A percentile compares a stretch with the other conserved stretches of the same genome.
Evolutionary conservation across 1,140 invertebrate genomes (phyloP).

Genomic region (Leucophenga varia): DNA sequence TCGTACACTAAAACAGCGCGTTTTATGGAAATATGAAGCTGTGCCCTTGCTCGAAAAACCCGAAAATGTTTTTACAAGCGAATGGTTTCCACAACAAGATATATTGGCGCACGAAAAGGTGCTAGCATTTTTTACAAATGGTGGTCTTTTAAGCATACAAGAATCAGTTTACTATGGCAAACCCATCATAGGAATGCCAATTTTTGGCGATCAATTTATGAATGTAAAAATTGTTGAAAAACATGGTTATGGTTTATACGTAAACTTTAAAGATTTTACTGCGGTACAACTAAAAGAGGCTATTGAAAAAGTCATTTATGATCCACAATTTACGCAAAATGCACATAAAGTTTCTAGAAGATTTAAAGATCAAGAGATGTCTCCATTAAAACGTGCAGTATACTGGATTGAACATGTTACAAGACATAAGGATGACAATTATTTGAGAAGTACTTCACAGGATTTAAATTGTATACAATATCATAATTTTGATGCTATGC

Average conservation of each 20-base stretch:
- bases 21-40: conserved; percentile 69
- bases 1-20: conserved; percentile 59
- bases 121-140: conserved; percentile 68
- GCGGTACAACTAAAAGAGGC: conserved; percentile 7
- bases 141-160: conserved; percentile 66
- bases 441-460: conserved; percentile 52
- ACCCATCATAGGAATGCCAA: conserved; percentile 69
- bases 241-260: conserved; percentile 52
- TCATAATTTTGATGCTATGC: conserved; percentile 56
- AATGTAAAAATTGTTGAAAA: conserved; percentile 57
- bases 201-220: conserved; percentile 63
- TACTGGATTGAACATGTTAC: conserved; percentile 69
- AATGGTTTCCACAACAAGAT: conserved; percentile 70
- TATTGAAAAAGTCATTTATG: conserved; percentile 15
- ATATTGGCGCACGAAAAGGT: conserved; percentile 68
- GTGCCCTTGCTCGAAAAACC: conserved; percentile 58
- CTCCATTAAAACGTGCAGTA: conserved; percentile 63
- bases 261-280: conserved; percentile 4
- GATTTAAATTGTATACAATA: conserved; percentile 60
- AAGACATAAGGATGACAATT: conserved; percentile 59
- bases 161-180: conserved; percentile 69
- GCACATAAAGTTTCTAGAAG: conserved; percentile 59
- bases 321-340: conserved; percentile 34
- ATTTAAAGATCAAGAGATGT: conserved; percentile 62
- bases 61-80: conserved; percentile 62